Evolutionary conservation across 2,797 vertebrate species (phyloP).

Genomic region (Paramormyrops hopkinsi): DNA sequence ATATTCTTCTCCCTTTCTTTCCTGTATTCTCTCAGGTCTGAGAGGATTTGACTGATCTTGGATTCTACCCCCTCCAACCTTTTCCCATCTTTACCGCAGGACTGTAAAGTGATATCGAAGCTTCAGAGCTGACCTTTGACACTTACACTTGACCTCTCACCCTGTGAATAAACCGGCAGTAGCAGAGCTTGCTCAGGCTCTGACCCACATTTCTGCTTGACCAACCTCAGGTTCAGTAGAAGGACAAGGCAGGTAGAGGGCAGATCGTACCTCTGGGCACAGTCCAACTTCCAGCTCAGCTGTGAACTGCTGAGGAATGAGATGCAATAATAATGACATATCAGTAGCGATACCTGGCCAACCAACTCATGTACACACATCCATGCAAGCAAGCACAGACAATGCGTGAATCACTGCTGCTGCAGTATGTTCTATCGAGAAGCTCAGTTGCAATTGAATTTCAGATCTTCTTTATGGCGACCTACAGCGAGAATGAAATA

Average conservation of each 20-base stretch:
- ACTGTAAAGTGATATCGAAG: slow-evolving; percentile 48
- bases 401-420: not conserved
- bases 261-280: not conserved
- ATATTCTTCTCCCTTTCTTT: slow-evolving; percentile 5
- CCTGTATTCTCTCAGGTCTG: not conserved
- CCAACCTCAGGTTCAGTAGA: slow-evolving; percentile 33
- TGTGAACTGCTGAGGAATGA: slow-evolving; percentile 5
- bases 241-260: not conserved
- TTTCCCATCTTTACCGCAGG: slow-evolving; percentile 22
- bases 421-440: not conserved
- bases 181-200: slow-evolving; percentile 51
- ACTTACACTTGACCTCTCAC: slow-evolving; percentile 63
- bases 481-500: not conserved
- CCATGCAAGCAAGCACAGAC: not conserved
- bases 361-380: not conserved
- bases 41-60: slow-evolving; percentile 8
- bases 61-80: slow-evolving; percentile 7
- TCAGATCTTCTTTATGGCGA: not conserved
- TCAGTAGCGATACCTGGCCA: not conserved
- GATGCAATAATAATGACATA: not conserved
- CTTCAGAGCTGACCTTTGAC: slow-evolving; percentile 58
- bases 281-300: not conserved
- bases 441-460: not conserved
- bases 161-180: slow-evolving; percentile 51
- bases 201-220: slow-evolving; percentile 49